phyloP scores from a whole-genome alignment of 2,888 invertebrate species.

The Sinodicranocentrus sp. region DNA sequence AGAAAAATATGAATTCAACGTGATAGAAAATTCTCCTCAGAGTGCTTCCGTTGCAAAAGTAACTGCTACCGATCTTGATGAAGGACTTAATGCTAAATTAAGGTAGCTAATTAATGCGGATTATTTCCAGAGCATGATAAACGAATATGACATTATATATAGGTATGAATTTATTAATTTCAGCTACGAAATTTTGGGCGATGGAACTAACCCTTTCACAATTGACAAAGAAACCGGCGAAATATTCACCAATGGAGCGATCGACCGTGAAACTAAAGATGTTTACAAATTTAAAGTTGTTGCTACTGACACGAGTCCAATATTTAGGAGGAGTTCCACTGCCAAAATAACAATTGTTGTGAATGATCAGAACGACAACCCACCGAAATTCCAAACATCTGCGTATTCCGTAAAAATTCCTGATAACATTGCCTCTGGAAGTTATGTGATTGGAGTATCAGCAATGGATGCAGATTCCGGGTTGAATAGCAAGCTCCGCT shows the following conservation, averaged over 20 bases:
- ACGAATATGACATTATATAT: no score
- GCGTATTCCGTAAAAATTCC: slow-evolving; percentile 88
- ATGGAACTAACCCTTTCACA: slow-evolving; percentile 88
- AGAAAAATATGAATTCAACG: slow-evolving; percentile 87
- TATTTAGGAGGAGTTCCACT: slow-evolving; percentile 89
- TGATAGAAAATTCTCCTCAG: slow-evolving; percentile 89
- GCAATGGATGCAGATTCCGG: slow-evolving; percentile 93
- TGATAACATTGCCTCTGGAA: slow-evolving; percentile 90
- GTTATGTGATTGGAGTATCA: slow-evolving; percentile 90
- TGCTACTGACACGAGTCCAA: slow-evolving; percentile 93
- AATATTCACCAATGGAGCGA: slow-evolving; percentile 85
- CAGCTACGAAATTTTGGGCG: slow-evolving; percentile 89
- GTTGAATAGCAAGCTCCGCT: slow-evolving; percentile 90
- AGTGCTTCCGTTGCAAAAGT: slow-evolving; percentile 89
- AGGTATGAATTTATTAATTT: slow-evolving; percentile 61
- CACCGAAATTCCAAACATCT: slow-evolving; percentile 88
- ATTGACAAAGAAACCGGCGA: slow-evolving; percentile 89
- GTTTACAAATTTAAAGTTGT: slow-evolving; percentile 89
- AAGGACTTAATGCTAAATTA: slow-evolving; percentile 91
- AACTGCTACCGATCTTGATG: slow-evolving; percentile 89
- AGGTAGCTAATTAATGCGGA: slow-evolving; percentile 80
- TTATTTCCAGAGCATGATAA: no score
- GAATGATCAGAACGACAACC: slow-evolving; percentile 96
- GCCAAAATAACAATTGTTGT: slow-evolving; percentile 87
- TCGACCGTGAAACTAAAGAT: slow-evolving; percentile 89